Conservation (phyloP, 2,888 invertebrate genomes). For the Emmelina monodactyla region DNA sequence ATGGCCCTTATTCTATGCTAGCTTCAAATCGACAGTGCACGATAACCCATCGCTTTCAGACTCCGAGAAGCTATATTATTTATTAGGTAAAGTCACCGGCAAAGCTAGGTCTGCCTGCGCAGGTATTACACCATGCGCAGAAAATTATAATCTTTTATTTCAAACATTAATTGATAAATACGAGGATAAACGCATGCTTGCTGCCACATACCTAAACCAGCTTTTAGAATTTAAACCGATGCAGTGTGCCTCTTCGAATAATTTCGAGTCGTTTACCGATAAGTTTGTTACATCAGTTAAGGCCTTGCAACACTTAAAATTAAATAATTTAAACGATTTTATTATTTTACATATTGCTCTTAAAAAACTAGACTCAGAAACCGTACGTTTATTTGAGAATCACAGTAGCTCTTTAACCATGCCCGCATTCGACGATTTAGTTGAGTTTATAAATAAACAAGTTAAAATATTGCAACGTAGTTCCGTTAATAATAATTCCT, state of each 20-base stretch:
- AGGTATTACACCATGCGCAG: constrained; percentile 9
- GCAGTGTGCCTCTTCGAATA: background rate
- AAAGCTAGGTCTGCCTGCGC: constrained; percentile 10
- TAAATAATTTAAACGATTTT: constrained; percentile 10
- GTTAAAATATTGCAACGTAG: constrained; percentile 8
- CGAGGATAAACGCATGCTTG: constrained; percentile 10
- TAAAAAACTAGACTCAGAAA: constrained; percentile 12
- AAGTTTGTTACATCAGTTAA: constrained; percentile 5
- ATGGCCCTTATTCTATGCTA: constrained; percentile 11
- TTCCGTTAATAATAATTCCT: background rate
- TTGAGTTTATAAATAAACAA: constrained; percentile 5
- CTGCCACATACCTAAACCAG: constrained; percentile 10
- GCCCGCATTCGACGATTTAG: constrained; percentile 5
- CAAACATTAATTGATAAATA: constrained; percentile 11
- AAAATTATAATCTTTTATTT: constrained; percentile 10
- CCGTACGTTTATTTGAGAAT: constrained; percentile 9
- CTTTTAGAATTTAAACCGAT: constrained; percentile 6
- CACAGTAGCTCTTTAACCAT: constrained; percentile 1
- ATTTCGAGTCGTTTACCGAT: constrained; percentile 9
- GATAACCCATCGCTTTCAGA: constrained; percentile 8
- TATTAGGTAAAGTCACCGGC: no score
- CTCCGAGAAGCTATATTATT: no score
- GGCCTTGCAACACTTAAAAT: constrained; percentile 8
- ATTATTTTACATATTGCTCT: constrained; percentile 10
- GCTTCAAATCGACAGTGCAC: constrained; percentile 8